Evolutionary conservation across 2,113 vertebrate genomes (phyloP), one percentile per base, ranked within the genome.

Genomic region (Scolopax mira): DNA sequence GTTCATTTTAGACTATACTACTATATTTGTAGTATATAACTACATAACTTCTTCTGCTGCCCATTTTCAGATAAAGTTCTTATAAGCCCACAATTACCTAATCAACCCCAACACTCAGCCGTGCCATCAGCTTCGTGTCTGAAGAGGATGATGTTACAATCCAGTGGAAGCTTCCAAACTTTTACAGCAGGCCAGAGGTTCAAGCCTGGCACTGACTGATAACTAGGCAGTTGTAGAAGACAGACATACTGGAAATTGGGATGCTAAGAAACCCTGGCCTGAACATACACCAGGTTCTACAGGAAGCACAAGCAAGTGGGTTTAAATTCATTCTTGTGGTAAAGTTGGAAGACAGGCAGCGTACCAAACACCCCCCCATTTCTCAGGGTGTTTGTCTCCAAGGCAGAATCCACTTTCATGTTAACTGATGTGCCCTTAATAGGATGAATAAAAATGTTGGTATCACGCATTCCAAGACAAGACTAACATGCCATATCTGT

Each of bases 21-120:
- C 82, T 95, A 81, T 58, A 90, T 94, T 39, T 92, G 85, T 8
- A 80, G 42, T 44, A 71, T 52, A 94, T 58, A 94, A 90, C 54
- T 70, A 31, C 33, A 27, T 83, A 90, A 90, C 16, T 57, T 72
- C 60, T 72, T 95, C 74, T 85, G 46, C 74, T 85, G 46, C 30
- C 11, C 8, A 3, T 4, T 75, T 71, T 69, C 64, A 48, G 78
- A 67, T 49, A 44, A 79, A 82, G 17, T n/a, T 89, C 72, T 79
- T 55, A 61, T 7, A 66, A 91, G n/a, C 6, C 3, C 11, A 66
- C 41, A 13, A 52, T 83, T 58, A 64, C 2, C 3, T 7, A 4
- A 62, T 44, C 0, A 0, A 9, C 42, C 49, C 21, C 27, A 79
- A 44, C 24, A 57, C 9, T 31, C 42, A 41, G 27, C 21, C 44